Evolutionary conservation across 2,113 vertebrate genomes (phyloP).

Genomic region (Dicaeum eximium): DNA sequence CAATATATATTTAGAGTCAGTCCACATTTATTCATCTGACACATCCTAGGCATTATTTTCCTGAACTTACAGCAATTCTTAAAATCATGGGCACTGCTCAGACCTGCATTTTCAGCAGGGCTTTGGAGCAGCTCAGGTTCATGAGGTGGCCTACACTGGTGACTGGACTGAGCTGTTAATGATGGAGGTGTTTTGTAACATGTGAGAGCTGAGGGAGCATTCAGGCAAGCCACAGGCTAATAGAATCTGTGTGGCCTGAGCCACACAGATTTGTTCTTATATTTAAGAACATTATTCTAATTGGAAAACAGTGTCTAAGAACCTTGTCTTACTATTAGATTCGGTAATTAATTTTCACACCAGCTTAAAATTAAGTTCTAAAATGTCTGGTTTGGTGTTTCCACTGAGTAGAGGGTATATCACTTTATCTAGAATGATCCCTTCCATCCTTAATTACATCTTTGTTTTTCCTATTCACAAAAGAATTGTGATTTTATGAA

Average conservation of each 20-base stretch:
- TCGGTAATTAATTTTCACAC: background rate
- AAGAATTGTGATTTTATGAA: background rate
- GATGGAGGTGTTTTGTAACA: background rate
- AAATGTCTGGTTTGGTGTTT: background rate
- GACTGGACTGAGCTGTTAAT: fast-evolving
- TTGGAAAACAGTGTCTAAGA: background rate
- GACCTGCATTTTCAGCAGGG: background rate
- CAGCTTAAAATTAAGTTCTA: background rate
- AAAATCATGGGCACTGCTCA: background rate
- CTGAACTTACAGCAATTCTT: background rate
- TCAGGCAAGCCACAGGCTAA: background rate
- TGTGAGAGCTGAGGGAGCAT: background rate
- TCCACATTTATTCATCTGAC: background rate
- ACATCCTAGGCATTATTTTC: background rate
- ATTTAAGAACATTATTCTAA: background rate
- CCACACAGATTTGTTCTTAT: background rate
- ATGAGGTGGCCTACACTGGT: background rate
- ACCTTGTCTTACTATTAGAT: background rate
- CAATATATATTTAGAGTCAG: background rate
- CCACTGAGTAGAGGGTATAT: fast-evolving
- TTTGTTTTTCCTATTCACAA: background rate
- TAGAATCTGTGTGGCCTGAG: background rate
- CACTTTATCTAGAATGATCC: background rate
- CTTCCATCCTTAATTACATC: background rate
- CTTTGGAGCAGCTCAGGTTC: background rate